These are phyloP conservation scores for Ormyrus nitidulus DNA, from an alignment of 2,888 invertebrate species.

Conservation along the genomic window DNA sequence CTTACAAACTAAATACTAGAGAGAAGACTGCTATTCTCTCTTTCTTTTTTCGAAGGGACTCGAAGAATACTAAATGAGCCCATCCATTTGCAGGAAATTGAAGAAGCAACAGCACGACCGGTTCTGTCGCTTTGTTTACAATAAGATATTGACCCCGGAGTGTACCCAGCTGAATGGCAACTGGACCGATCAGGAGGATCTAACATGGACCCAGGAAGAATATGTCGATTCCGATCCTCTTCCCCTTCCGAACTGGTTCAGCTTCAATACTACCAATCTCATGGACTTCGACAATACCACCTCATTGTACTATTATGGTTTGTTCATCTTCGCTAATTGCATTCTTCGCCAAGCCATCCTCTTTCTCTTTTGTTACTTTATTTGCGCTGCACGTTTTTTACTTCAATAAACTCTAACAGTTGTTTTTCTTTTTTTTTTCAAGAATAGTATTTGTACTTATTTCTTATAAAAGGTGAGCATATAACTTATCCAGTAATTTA, in stretches of 20 bases:
- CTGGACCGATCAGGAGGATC: constrained; percentile 66
- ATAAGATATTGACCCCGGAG: constrained; percentile 79
- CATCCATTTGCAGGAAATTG: constrained; percentile 79
- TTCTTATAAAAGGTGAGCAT: no score
- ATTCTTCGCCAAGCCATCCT: no score
- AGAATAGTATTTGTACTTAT: no score
- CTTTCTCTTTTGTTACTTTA: no score
- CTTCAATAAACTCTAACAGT: no score
- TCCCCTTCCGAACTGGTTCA: constrained; percentile 70
- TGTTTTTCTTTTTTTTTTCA: no score
- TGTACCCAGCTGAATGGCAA: constrained; percentile 79
- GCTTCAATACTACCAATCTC: constrained; percentile 68
- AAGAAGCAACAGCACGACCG: constrained; percentile 85
- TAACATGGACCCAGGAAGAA: constrained; percentile 70
- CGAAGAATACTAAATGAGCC: constrained; percentile 8
- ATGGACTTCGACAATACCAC: constrained; percentile 63
- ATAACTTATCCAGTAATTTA: no score
- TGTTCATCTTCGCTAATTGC: background rate
- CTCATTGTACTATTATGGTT: constrained; percentile 24
- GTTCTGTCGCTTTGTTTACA: constrained; percentile 82
- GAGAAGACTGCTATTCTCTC: background rate
- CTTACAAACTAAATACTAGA: no score
- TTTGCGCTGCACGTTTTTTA: no score
- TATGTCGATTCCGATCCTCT: constrained; percentile 68
- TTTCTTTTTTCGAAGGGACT: background rate